These are phyloP conservation scores for Stenolophus ochropezus DNA, from an alignment of 2,888 invertebrate species.

Conservation along the genomic window DNA sequence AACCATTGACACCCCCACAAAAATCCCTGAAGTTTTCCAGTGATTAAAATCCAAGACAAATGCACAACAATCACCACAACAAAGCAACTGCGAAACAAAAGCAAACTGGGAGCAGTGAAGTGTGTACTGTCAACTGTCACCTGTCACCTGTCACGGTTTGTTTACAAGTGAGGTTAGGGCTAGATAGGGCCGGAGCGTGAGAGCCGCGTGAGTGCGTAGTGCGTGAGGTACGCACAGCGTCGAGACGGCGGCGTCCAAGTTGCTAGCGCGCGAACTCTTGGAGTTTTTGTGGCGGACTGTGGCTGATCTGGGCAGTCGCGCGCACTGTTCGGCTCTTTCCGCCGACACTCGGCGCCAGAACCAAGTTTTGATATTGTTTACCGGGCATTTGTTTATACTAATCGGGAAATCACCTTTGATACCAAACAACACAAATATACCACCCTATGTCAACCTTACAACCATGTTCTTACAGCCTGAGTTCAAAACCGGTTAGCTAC, in stretches of 20 bases:
- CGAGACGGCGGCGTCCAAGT: slow-evolving; percentile 43
- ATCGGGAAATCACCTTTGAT: neutral
- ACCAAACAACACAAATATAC: neutral
- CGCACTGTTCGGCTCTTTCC: slow-evolving; percentile 4
- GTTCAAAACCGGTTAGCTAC: too few relatives aligned
- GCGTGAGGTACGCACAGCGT: slow-evolving; percentile 30
- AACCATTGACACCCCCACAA: slow-evolving; percentile 30
- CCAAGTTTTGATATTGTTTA: slow-evolving; percentile 58
- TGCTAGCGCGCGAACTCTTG: slow-evolving; percentile 57
- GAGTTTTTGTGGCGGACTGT: slow-evolving; percentile 58
- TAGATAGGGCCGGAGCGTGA: neutral
- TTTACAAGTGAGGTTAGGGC: slow-evolving; percentile 2
- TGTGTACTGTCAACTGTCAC: slow-evolving; percentile 6
- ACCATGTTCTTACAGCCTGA: too few relatives aligned
- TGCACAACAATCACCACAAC: neutral
- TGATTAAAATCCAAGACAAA: neutral
- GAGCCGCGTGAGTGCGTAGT: neutral
- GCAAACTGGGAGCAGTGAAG: neutral
- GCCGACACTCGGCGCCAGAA: neutral
- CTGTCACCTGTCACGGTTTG: slow-evolving; percentile 38
- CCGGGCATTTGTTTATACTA: slow-evolving; percentile 20
- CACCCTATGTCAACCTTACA: too few relatives aligned
- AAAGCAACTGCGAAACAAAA: neutral
- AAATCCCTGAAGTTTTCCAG: slow-evolving; percentile 12
- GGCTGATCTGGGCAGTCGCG: slow-evolving; percentile 50